Percentiles rank a stretch among this genome's conserved stretches.
These are phyloP conservation scores for Tetragnatha versicolor DNA, from an alignment of 1,140 invertebrate species.

Conservation along the genomic window DNA sequence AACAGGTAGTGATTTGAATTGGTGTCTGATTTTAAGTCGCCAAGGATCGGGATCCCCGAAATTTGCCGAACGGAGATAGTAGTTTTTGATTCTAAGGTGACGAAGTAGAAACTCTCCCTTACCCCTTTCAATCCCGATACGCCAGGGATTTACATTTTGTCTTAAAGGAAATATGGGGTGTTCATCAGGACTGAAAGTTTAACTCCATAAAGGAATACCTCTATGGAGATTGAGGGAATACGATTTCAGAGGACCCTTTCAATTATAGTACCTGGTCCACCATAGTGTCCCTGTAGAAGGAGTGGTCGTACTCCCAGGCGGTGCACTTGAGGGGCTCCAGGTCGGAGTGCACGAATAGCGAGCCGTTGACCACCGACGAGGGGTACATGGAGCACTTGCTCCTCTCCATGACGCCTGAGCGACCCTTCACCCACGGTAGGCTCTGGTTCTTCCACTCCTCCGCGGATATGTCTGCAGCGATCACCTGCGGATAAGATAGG, in stretches of 20 bases:
- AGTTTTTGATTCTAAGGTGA: too few species aligned
- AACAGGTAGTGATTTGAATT: too few species aligned
- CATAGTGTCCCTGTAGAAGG: conserved; percentile 56
- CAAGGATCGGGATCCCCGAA: too few species aligned
- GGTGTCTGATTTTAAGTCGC: too few species aligned
- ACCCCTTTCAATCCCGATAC: too few species aligned
- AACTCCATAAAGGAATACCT: neutral
- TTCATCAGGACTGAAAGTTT: too few species aligned
- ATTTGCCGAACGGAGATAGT: too few species aligned
- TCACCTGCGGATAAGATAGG: neutral
- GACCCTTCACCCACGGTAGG: neutral
- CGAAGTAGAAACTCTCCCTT: too few species aligned
- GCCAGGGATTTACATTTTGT: too few species aligned
- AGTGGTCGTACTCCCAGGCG: conserved; percentile 55
- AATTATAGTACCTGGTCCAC: conserved; percentile 58
- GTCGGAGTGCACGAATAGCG: neutral
- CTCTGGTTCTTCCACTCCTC: conserved; percentile 32
- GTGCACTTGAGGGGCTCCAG: conserved; percentile 14
- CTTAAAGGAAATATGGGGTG: too few species aligned
- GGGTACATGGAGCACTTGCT: conserved; percentile 32
- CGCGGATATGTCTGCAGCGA: conserved; percentile 7
- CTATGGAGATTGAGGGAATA: neutral
- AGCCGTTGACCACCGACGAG: neutral
- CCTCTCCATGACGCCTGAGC: neutral
- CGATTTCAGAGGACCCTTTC: too few species aligned